Conservation (phyloP, 1,140 invertebrate genomes). For the Ceratosolen fusciceps region DNA sequence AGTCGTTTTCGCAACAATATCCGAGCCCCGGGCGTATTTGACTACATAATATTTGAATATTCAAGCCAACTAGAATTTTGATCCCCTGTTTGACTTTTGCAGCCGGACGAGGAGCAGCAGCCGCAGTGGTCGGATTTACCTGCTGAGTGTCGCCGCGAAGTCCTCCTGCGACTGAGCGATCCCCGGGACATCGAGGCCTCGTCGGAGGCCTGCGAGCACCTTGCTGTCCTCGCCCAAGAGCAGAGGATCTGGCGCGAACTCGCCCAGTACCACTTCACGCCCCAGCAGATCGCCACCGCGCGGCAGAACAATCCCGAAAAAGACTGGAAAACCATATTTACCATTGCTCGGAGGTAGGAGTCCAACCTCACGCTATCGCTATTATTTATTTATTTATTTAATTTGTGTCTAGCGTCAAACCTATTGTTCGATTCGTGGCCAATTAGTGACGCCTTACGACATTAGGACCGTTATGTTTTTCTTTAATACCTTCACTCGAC, state of each 20-base stretch:
- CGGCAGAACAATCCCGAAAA: constrained; percentile 75
- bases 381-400: no score
- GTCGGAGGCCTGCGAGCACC: constrained; percentile 77
- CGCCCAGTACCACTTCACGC: constrained; percentile 92
- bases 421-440: no score
- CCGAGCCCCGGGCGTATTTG: no score
- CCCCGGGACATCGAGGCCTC: constrained; percentile 89
- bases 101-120: constrained; percentile 87
- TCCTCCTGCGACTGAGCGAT: constrained; percentile 90
- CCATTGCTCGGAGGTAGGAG: constrained; percentile 65
- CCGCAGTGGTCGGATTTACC: constrained; percentile 92
- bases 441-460: no score
- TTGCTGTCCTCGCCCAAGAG: constrained; percentile 86
- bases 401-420: no score
- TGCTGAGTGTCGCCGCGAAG: constrained; percentile 92
- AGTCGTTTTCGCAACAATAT: no score
- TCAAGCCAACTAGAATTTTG: no score
- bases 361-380: no score
- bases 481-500: no score
- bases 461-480: no score
- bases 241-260: constrained; percentile 93
- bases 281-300: constrained; percentile 80
- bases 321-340: constrained; percentile 71
- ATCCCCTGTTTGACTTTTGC: background rate
- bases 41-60: no score